phyloP scores from a whole-genome alignment of 2,113 vertebrate genomes.

The Bombycilla garrulus region DNA sequence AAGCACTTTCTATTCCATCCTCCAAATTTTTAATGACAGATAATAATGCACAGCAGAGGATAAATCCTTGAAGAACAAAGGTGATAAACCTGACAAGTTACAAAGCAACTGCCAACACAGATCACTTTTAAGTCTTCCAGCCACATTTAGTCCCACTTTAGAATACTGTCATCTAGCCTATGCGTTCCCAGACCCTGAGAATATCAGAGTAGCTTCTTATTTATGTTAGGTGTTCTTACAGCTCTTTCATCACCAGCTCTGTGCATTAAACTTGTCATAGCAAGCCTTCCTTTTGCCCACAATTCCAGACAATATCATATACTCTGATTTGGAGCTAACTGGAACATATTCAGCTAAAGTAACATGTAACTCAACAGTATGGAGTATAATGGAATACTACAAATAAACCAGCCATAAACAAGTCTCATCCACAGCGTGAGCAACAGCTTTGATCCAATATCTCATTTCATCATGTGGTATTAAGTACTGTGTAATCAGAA shows the following conservation, averaged over 20 bases:
- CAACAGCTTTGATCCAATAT: constrained; percentile 56
- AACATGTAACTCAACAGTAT: neutral
- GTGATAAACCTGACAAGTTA: neutral
- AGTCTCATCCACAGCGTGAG: neutral
- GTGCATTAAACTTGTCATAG: neutral
- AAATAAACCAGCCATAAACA: neutral
- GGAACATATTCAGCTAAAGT: neutral
- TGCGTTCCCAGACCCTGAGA: neutral
- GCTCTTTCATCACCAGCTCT: neutral
- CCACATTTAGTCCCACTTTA: neutral
- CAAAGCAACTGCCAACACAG: neutral
- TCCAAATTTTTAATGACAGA: neutral
- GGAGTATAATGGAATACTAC: neutral
- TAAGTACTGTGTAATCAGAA: constrained; percentile 59
- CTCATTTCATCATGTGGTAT: constrained; percentile 59
- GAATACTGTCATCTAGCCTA: neutral
- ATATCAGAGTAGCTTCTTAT: neutral
- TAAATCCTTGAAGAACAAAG: neutral
- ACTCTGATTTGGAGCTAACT: neutral
- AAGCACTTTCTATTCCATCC: neutral
- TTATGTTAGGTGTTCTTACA: neutral
- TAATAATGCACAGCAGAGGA: neutral
- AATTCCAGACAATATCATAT: neutral
- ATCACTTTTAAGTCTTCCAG: neutral
- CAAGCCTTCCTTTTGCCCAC: neutral